Conservation (phyloP, 2,113 vertebrate genomes). For the Centropus bengalensis region DNA sequence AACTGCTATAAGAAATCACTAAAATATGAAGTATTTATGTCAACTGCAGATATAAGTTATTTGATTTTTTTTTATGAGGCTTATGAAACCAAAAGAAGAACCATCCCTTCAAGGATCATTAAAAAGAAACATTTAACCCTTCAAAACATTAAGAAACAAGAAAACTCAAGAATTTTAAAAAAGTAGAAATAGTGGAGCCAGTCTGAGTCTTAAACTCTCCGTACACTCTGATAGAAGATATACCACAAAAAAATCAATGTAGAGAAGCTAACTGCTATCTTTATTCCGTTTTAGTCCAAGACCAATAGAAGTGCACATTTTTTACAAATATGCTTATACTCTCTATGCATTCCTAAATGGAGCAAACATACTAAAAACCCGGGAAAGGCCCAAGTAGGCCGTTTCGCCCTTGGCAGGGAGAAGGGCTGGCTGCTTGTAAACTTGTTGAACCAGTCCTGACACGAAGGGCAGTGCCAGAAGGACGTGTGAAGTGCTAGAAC, state of each 20-base stretch:
- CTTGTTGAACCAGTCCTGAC: background rate
- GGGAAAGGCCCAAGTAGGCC: accelerated
- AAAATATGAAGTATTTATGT: background rate
- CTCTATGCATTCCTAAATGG: background rate
- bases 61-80: background rate
- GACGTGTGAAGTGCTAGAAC: background rate
- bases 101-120: background rate
- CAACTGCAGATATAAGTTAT: background rate
- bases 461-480: background rate
- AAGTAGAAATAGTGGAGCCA: background rate
- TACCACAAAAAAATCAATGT: background rate
- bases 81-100: background rate
- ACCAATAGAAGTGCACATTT: background rate
- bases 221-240: background rate
- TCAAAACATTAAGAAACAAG: background rate
- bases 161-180: background rate
- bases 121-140: background rate
- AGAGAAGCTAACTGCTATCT: background rate
- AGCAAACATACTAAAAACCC: accelerated
- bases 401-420: background rate
- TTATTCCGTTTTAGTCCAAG: background rate
- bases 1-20: background rate
- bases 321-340: background rate
- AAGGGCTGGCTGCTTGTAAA: background rate
- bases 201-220: background rate